Base-by-base conservation (phyloP, 2,797 vertebrate genomes). In the Lepilemur ruficaudatus region DNA sequence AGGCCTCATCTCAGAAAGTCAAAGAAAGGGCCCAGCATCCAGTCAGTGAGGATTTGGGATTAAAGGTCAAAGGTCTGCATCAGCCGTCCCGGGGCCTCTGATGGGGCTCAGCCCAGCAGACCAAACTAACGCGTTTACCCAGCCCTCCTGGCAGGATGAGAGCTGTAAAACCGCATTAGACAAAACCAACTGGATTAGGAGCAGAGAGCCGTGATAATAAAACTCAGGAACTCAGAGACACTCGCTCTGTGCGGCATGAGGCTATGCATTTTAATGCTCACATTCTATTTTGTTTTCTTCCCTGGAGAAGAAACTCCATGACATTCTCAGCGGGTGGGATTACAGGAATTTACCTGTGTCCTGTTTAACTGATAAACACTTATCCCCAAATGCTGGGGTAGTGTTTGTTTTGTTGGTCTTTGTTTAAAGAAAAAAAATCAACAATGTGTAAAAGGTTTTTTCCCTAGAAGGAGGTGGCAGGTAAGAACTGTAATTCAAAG, bases 11-110 rank as follows among this genome's bases (percentile, higher is more conserved):
- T 22, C 89, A 14, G 55, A 13, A 46, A 90, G 91, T 18, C 83
- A 75, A 70, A 96, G 89, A 94, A 73, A 89, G 18, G 50, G 81
- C 87, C 87, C 65, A 43, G 72, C 94, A 72, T 75, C 35, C 14
- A 18, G 28, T 55, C 11, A 76, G 92, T 50, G 81, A 55, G 80
- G 88, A 91, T 52, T 69, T 48, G 46, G 20, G 38, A 55, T 73
- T 89, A 96, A 85, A 83, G 84, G 95, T 63, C 96, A 97, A 72
- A 97, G 92, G 94, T 72, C 97, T 73, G 41, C 59, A 41, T 35
- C 63, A 97, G 93, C 89, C 91, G 76, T 59, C 92, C 41, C 84
- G 22, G 55, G 2, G 35, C 46, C 92, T 96, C 87, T 95, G 81
- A 96, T n/a, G 70, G 92, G 41, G 52, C 43, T 18, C 35, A 7